Conservation (phyloP, 2,113 vertebrate species). For the Istiophorus platypterus region DNA sequence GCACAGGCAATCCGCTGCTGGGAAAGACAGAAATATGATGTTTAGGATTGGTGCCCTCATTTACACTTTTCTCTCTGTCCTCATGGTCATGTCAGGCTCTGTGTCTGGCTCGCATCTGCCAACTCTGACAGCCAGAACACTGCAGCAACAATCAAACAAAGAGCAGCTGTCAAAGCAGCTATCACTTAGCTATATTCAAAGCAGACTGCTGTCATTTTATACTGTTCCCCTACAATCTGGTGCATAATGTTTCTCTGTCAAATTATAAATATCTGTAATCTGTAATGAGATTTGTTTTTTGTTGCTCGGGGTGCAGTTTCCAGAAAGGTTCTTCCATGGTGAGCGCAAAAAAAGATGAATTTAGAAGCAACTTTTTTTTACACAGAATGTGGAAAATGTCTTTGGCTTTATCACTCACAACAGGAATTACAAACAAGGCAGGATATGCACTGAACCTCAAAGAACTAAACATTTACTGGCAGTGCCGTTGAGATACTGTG, state of each 20-base stretch:
- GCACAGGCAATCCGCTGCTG: conserved; percentile 14
- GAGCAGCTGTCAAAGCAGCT: conserved; percentile 36
- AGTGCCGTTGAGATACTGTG: not conserved
- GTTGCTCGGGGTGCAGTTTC: not conserved
- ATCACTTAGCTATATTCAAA: conserved; percentile 17
- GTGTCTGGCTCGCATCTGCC: conserved; percentile 46
- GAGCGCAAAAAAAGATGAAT: no score
- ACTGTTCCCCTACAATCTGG: not conserved
- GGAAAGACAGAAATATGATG: conserved; percentile 32
- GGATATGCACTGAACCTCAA: not conserved
- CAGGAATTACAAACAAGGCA: not conserved
- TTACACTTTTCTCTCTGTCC: conserved; percentile 20
- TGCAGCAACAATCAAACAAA: conserved; percentile 37
- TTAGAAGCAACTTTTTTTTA: not conserved
- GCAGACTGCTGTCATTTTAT: conserved; percentile 19
- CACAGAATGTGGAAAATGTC: not conserved
- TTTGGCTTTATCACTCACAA: not conserved
- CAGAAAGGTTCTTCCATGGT: not conserved
- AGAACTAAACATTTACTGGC: not conserved
- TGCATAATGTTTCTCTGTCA: not conserved
- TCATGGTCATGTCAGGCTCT: conserved; percentile 9
- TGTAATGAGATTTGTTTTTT: not conserved
- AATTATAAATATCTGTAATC: conserved; percentile 2
- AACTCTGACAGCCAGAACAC: conserved; percentile 25
- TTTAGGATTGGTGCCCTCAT: conserved; percentile 14